Evolutionary conservation across 2,888 invertebrate genomes (phyloP).

Genomic region (Bombylius discolor): DNA sequence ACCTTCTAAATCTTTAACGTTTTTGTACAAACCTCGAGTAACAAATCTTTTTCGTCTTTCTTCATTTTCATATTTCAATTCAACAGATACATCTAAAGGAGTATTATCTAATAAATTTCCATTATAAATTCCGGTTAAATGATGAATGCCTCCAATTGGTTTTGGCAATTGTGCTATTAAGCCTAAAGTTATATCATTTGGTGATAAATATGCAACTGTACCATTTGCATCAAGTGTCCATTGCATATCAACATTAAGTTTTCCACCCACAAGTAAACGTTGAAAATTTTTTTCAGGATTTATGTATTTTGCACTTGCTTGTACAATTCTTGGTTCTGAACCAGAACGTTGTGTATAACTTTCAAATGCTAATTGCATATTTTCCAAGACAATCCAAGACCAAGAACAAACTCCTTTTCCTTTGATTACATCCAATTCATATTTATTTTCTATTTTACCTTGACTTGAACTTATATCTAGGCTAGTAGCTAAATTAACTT

Average conservation of each 20-base stretch:
- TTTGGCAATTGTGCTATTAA: slow-evolving; percentile 41
- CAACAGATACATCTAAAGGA: slow-evolving; percentile 35
- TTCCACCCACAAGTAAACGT: slow-evolving; percentile 40
- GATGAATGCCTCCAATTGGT: slow-evolving; percentile 44
- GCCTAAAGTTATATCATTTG: slow-evolving; percentile 35
- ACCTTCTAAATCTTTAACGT: slow-evolving; percentile 26
- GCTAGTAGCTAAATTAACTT: slow-evolving; percentile 25
- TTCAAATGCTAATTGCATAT: slow-evolving; percentile 39
- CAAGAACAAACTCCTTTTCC: slow-evolving; percentile 39
- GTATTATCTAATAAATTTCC: slow-evolving; percentile 26
- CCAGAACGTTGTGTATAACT: slow-evolving; percentile 34
- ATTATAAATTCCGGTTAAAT: slow-evolving; percentile 31
- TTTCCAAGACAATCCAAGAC: slow-evolving; percentile 41
- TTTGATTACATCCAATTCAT: slow-evolving; percentile 34
- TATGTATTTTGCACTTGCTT: slow-evolving; percentile 38
- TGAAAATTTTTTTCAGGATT: slow-evolving; percentile 43
- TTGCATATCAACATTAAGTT: slow-evolving; percentile 41
- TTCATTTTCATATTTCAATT: slow-evolving; percentile 39
- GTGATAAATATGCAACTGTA: slow-evolving; percentile 26
- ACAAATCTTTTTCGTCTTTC: slow-evolving; percentile 38
- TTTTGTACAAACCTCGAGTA: slow-evolving; percentile 29
- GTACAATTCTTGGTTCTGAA: slow-evolving; percentile 35
- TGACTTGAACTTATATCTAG: slow-evolving; percentile 21
- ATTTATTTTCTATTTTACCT: slow-evolving; percentile 30
- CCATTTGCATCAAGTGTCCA: slow-evolving; percentile 45